These are phyloP conservation scores for Fistularia commersonii DNA, from an alignment of 2,797 vertebrate species.

Conservation along the genomic window DNA sequence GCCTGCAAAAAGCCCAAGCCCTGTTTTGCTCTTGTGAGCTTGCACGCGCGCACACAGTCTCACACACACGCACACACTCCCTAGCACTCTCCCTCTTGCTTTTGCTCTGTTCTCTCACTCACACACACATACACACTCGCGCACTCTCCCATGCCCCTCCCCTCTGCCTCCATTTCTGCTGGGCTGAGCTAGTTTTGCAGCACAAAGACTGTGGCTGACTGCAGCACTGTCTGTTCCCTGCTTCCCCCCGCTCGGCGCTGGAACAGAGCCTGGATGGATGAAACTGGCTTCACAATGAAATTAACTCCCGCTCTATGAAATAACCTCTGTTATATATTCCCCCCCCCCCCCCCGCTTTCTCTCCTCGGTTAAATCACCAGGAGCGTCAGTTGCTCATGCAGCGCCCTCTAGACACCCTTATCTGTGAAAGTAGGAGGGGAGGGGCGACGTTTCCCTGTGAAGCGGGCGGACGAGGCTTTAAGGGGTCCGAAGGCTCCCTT, in stretches of 20 bases:
- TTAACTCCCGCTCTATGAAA: constrained; percentile 47
- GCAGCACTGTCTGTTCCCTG: constrained; percentile 70
- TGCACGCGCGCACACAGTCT: not conserved
- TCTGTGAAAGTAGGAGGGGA: constrained; percentile 38
- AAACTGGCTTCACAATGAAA: constrained; percentile 48
- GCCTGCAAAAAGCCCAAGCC: constrained; percentile 28
- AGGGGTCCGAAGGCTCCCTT: constrained; percentile 39
- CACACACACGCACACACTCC: constrained; percentile 9
- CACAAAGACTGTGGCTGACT: constrained; percentile 79
- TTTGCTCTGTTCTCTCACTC: constrained; percentile 1
- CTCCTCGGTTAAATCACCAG: constrained; percentile 36
- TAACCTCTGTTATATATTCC: constrained; percentile 22
- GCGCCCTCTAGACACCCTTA: constrained; percentile 40
- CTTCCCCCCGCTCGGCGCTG: constrained; percentile 39
- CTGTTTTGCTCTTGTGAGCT: constrained; percentile 44
- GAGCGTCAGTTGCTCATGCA: constrained; percentile 26
- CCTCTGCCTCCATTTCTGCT: constrained; percentile 73
- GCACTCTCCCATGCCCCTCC: constrained; percentile 61
- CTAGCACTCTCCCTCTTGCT: constrained; percentile 19
- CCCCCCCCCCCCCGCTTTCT: too few species aligned
- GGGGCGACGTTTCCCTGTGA: constrained; percentile 54
- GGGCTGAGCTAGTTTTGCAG: constrained; percentile 75
- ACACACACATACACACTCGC: constrained; percentile 43
- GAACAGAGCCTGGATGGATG: constrained; percentile 49
- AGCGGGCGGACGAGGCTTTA: constrained; percentile 48